Percentiles rank a stretch among this genome's conserved stretches.
These are phyloP conservation scores for Synanthedon vespiformis DNA, from an alignment of 2,888 invertebrate genomes.

Conservation along the genomic window DNA sequence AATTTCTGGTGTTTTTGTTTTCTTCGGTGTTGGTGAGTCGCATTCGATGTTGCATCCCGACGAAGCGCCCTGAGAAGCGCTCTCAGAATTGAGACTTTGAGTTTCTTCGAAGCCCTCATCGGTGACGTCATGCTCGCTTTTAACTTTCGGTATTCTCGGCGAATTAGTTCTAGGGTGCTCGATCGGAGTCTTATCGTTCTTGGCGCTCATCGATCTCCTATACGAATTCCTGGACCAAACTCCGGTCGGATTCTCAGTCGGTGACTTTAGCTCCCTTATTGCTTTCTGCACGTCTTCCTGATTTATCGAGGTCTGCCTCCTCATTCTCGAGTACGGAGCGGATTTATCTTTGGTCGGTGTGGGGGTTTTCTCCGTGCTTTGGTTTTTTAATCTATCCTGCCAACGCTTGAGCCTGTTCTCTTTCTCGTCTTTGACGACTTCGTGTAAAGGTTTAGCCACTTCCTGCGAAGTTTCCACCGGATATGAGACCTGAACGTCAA, in stretches of 20 bases:
- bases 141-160: constrained; percentile 64
- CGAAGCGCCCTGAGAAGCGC: constrained; percentile 86
- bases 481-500: constrained; percentile 65
- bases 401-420: constrained; percentile 74
- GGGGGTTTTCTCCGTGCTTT: constrained; percentile 49
- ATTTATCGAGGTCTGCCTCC: constrained; percentile 78
- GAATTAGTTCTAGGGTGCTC: constrained; percentile 28
- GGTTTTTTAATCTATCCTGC: constrained; percentile 77
- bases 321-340: constrained; percentile 57
- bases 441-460: constrained; percentile 45
- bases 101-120: constrained; percentile 94
- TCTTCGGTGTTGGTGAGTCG: constrained; percentile 65
- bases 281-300: constrained; percentile 79
- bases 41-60: constrained; percentile 79
- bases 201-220: constrained; percentile 40
- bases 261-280: constrained; percentile 74
- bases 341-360: constrained; percentile 56
- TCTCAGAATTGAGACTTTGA: constrained; percentile 88
- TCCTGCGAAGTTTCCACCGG: constrained; percentile 47
- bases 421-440: constrained; percentile 60
- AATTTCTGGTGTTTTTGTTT: constrained; percentile 39
- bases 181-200: constrained; percentile 22
- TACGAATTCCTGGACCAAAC: constrained; percentile 68
- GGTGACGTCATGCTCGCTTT: constrained; percentile 78
- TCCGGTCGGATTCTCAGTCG: constrained; percentile 71